phyloP scores from a whole-genome alignment of 2,113 vertebrate genomes.

The Columbina picui region DNA sequence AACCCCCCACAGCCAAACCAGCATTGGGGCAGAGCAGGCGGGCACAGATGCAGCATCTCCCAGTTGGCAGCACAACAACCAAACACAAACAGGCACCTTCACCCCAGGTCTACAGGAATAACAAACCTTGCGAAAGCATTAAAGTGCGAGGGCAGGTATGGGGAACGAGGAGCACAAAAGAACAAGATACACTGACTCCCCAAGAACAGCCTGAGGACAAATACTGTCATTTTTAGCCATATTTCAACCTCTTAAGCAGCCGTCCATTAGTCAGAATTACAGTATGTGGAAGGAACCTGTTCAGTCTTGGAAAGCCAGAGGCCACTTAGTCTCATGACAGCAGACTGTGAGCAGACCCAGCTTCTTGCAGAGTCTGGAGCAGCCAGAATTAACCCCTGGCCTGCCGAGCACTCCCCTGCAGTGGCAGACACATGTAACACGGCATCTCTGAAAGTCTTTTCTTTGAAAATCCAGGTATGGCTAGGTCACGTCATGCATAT shows the following conservation, averaged over 20 bases:
- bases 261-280: conserved; percentile 21
- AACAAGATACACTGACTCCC: not conserved
- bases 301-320: conserved; percentile 49
- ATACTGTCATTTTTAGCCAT: conserved; percentile 4
- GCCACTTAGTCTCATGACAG: not conserved
- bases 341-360: not conserved
- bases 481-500: not conserved
- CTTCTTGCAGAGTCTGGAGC: not conserved
- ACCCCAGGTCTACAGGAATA: not conserved
- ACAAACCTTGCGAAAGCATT: not conserved
- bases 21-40: not conserved
- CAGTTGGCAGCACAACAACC: not conserved
- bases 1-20: not conserved
- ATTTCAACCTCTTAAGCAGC: conserved; percentile 32
- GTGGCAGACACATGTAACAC: not conserved
- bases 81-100: fast-evolving
- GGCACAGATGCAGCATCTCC: not conserved
- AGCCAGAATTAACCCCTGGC: not conserved
- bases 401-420: not conserved
- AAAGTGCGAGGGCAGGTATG: not conserved
- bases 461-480: not conserved
- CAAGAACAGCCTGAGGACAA: conserved; percentile 31
- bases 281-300: conserved; percentile 26
- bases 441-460: not conserved
- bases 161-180: not conserved